Conservation (phyloP, 2,797 vertebrate species). For the Sebastes trivittatus region DNA sequence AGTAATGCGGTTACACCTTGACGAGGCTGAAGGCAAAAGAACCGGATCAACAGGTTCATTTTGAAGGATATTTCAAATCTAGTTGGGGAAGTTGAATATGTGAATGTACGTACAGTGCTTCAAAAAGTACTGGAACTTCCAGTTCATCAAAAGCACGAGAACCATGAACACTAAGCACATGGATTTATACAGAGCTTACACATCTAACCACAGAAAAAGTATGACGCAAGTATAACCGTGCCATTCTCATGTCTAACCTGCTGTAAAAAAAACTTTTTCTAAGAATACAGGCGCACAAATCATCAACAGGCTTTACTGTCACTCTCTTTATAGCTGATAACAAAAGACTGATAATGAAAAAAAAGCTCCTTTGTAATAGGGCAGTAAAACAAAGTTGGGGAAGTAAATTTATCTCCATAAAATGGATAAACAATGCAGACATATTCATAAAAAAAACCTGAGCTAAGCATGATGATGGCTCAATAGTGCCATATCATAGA, state of each 20-base stretch:
- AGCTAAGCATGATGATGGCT: slow-evolving; percentile 30
- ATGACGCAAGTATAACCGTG: neutral
- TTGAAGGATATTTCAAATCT: neutral
- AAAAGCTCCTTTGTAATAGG: neutral
- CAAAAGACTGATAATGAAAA: slow-evolving; percentile 21
- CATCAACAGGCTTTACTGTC: slow-evolving; percentile 28
- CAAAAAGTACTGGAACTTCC: neutral
- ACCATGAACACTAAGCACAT: neutral
- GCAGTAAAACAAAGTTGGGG: slow-evolving; percentile 17
- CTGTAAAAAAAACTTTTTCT: neutral
- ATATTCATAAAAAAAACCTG: slow-evolving; percentile 35
- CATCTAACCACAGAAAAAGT: neutral
- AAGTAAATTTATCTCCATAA: slow-evolving; percentile 19
- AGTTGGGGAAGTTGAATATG: neutral
- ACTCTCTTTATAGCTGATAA: slow-evolving; percentile 22
- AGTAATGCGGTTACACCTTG: neutral
- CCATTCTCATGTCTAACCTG: neutral
- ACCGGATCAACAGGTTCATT: slow-evolving; percentile 10
- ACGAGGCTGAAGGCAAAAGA: slow-evolving; percentile 4
- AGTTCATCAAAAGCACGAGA: neutral
- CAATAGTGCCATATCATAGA: slow-evolving; percentile 50
- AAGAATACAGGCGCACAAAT: slow-evolving; percentile 29
- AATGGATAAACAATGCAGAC: slow-evolving; percentile 3
- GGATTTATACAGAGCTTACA: neutral
- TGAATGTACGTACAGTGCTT: neutral